Conservation (phyloP, 2,888 invertebrate genomes). For the Luffia ferchaultella region DNA sequence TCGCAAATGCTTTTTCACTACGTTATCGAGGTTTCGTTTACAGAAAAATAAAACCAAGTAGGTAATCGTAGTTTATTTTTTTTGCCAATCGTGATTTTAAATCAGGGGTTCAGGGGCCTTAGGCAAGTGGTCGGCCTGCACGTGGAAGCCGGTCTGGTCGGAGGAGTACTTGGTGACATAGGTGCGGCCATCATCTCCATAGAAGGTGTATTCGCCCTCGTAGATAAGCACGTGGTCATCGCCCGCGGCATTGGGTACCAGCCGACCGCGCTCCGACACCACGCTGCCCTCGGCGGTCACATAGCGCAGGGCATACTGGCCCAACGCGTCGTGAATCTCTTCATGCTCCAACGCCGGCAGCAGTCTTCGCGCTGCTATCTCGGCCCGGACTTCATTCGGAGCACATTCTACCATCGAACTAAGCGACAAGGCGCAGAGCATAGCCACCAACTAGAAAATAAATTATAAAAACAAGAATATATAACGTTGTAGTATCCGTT, state of each 20-base stretch:
- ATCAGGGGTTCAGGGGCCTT: not conserved
- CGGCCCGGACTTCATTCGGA: too few relatives aligned
- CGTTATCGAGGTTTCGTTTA: too few relatives aligned
- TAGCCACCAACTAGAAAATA: too few relatives aligned
- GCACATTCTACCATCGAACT: too few relatives aligned
- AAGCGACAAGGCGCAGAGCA: too few relatives aligned
- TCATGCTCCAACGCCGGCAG: conserved; percentile 21
- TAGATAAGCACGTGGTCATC: conserved; percentile 22
- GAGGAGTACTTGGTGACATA: conserved; percentile 25
- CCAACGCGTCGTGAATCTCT: conserved; percentile 29
- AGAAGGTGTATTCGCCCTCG: conserved; percentile 28
- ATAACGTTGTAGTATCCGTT: too few relatives aligned
- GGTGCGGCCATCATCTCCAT: conserved; percentile 24
- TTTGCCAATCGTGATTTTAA: too few relatives aligned
- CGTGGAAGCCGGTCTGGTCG: conserved; percentile 20
- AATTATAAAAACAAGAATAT: too few relatives aligned
- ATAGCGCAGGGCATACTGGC: conserved; percentile 30
- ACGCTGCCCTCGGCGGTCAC: conserved; percentile 33
- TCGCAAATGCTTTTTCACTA: too few relatives aligned
- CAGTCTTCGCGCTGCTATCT: not conserved
- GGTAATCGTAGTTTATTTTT: too few relatives aligned
- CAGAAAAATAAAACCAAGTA: too few relatives aligned
- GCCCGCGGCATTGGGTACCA: conserved; percentile 25
- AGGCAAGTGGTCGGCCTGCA: not conserved
- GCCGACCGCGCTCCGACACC: conserved; percentile 26